phyloP scores from a whole-genome alignment of 2,113 vertebrate genomes.

The Syngnathoides biaculeatus region DNA sequence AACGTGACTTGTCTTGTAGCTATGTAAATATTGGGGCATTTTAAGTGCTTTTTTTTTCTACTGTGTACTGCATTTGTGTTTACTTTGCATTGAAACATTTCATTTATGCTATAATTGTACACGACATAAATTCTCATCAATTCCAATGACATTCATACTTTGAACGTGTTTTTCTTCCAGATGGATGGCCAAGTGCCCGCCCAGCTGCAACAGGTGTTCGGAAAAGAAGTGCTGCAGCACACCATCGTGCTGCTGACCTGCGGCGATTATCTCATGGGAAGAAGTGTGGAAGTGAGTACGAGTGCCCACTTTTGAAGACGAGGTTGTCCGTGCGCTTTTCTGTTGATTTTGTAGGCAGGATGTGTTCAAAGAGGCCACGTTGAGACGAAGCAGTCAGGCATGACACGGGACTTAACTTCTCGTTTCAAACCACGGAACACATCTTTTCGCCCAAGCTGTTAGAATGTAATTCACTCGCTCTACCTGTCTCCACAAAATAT shows the following conservation, averaged over 20 bases:
- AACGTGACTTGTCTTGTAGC: no score
- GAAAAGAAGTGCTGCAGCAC: slow-evolving; percentile 56
- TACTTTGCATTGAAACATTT: no score
- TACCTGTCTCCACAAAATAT: no score
- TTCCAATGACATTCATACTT: neutral
- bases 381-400: neutral
- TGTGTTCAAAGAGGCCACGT: neutral
- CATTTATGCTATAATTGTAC: no score
- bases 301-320: neutral
- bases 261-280: slow-evolving; percentile 72
- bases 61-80: no score
- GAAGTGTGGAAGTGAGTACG: slow-evolving; percentile 41
- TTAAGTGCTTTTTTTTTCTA: no score
- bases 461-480: no score
- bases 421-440: neutral
- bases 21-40: no score
- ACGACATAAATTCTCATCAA: no score
- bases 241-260: slow-evolving; percentile 74
- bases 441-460: neutral
- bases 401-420: neutral
- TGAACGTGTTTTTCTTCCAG: slow-evolving; percentile 22
- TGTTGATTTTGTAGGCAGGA: neutral
- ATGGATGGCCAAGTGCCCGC: slow-evolving; percentile 64
- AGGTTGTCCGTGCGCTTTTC: neutral
- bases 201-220: slow-evolving; percentile 65